These are phyloP conservation scores for Acrobasis repandana DNA, from an alignment of 2,888 invertebrate genomes.

Conservation along the genomic window DNA sequence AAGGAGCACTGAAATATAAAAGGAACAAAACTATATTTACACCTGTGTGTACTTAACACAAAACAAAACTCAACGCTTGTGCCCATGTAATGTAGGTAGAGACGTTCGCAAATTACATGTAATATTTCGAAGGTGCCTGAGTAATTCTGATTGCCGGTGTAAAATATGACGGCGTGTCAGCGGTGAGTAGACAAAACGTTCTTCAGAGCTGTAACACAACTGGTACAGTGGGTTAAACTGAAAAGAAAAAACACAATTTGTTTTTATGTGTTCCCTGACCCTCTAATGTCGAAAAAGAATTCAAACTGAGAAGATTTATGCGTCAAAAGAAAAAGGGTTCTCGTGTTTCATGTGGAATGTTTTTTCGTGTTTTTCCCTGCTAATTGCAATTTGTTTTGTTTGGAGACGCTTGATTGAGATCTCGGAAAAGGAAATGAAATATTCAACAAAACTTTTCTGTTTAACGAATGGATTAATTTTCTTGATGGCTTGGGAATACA, in stretches of 20 bases:
- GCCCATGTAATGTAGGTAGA: background rate
- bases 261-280: conserved; percentile 56
- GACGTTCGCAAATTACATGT: conserved; percentile 22
- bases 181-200: conserved; percentile 19
- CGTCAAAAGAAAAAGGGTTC: conserved; percentile 48
- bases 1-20: no score
- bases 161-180: conserved; percentile 23
- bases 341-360: conserved; percentile 53
- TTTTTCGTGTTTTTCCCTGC: conserved; percentile 43
- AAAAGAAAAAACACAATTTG: conserved; percentile 50
- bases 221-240: conserved; percentile 34
- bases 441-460: background rate
- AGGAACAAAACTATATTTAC: background rate
- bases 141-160: conserved; percentile 25
- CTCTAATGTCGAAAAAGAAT: conserved; percentile 54
- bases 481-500: no score
- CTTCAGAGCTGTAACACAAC: conserved; percentile 24
- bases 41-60: background rate
- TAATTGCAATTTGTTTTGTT: conserved; percentile 50
- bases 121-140: conserved; percentile 23
- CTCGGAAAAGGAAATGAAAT: background rate
- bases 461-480: no score
- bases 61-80: background rate
- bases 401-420: conserved; percentile 20
- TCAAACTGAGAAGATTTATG: conserved; percentile 63